Percentiles rank a stretch among this genome's conserved stretches.
These are phyloP conservation scores for Cochlearius cochlearius DNA, from an alignment of 2,113 vertebrate genomes.

Conservation along the genomic window DNA sequence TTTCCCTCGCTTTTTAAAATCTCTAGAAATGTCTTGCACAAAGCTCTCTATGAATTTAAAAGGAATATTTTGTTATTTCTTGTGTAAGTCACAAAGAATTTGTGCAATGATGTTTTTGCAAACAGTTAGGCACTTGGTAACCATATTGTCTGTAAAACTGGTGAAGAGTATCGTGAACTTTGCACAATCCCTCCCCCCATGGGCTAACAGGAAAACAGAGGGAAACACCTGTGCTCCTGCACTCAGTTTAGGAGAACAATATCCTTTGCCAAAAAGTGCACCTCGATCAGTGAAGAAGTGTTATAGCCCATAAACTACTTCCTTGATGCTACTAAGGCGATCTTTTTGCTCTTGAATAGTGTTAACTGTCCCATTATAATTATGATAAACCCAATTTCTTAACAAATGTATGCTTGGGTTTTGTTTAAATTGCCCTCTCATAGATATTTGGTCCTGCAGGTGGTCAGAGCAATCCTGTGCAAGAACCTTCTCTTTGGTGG, in stretches of 20 bases:
- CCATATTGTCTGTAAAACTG: neutral
- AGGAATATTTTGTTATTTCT: neutral
- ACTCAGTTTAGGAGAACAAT: neutral
- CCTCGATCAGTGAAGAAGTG: neutral
- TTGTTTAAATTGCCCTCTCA: neutral
- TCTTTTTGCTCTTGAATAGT: neutral
- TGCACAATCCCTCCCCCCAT: neutral
- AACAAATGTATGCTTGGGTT: neutral
- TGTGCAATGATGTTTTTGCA: neutral
- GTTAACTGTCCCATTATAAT: neutral
- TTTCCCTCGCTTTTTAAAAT: fast-evolving
- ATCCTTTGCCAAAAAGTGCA: neutral
- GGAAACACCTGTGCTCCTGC: neutral
- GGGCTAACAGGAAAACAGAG: neutral
- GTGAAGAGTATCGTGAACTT: neutral
- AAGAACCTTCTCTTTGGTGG: neutral
- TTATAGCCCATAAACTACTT: neutral
- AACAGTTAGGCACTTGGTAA: neutral
- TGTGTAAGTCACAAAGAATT: neutral
- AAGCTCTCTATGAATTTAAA: neutral
- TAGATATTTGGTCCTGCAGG: neutral
- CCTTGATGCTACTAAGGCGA: neutral
- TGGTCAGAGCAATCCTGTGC: neutral
- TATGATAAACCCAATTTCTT: neutral
- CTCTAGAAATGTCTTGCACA: neutral